These are phyloP conservation scores for Porites lobata DNA, from an alignment of 92 coral and sea anemone species.

Conservation along the genomic window DNA sequence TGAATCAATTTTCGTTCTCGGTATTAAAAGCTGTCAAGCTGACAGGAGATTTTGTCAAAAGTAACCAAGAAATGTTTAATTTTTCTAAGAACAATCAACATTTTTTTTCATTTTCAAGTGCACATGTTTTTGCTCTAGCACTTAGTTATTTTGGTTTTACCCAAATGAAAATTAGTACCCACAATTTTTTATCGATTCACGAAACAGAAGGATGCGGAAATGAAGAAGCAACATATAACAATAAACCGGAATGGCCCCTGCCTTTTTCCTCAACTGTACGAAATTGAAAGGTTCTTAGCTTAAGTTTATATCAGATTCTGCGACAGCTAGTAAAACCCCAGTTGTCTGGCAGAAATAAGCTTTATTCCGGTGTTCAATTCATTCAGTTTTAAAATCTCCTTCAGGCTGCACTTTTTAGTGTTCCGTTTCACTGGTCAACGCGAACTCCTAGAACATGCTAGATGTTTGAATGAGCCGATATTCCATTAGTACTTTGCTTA, in stretches of 20 bases:
- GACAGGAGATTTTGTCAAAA: not conserved
- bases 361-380: too few species aligned
- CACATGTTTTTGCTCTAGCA: not conserved
- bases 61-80: not conserved
- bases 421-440: not conserved
- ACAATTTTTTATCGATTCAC: not conserved
- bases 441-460: too few species aligned
- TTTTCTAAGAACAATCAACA: not conserved
- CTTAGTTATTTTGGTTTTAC: not conserved
- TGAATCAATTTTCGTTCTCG: not conserved
- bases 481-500: too few species aligned
- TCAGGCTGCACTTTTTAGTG: not conserved
- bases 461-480: too few species aligned
- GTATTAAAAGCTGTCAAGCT: not conserved
- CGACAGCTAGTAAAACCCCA: not conserved
- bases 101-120: not conserved
- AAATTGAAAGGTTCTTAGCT: slow-evolving; percentile 16
- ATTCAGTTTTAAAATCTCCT: not conserved
- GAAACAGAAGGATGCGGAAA: not conserved
- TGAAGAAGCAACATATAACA: slow-evolving; percentile 8
- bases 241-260: slow-evolving; percentile 8
- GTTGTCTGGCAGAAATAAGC: not conserved
- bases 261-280: slow-evolving; percentile 3
- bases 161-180: not conserved
- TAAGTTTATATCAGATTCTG: not conserved